Evolutionary conservation across 92 coral and sea anemone species (phyloP).

Genomic region (Palythoa grandis): DNA sequence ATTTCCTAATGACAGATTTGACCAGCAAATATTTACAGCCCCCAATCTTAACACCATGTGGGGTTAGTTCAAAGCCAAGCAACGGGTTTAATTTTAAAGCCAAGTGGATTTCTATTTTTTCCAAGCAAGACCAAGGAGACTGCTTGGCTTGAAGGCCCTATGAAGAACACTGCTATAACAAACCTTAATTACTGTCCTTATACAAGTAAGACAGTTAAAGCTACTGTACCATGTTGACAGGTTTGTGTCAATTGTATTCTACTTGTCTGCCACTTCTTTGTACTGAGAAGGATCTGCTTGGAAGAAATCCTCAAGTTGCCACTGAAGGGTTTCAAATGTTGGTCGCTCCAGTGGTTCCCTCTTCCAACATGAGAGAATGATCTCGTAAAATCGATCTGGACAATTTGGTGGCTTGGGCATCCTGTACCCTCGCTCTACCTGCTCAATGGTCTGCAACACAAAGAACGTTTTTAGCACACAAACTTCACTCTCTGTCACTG

Average conservation of each 20-base stretch:
- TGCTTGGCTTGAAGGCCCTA: no score
- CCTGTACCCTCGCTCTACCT: conserved; percentile 89
- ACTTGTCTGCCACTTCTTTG: conserved; percentile 71
- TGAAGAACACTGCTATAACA: neutral
- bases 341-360: conserved; percentile 78
- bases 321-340: conserved; percentile 92
- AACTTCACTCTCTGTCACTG: neutral
- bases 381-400: conserved; percentile 81
- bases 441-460: conserved; percentile 73
- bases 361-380: conserved; percentile 90
- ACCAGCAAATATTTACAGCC: no score
- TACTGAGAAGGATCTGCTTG: conserved; percentile 83
- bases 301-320: conserved; percentile 93
- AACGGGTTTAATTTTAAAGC: no score
- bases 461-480: neutral
- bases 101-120: no score
- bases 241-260: neutral
- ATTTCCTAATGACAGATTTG: no score
- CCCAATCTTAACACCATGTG: no score
- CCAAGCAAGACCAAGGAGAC: no score
- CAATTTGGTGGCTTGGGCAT: conserved; percentile 90
- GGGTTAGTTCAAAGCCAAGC: no score
- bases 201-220: neutral
- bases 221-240: neutral
- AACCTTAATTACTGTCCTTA: neutral